Evolutionary conservation across 2,888 invertebrate genomes (phyloP), one percentile per base, ranked within the genome.

Genomic region (Caenorhabditis zanzibari): DNA sequence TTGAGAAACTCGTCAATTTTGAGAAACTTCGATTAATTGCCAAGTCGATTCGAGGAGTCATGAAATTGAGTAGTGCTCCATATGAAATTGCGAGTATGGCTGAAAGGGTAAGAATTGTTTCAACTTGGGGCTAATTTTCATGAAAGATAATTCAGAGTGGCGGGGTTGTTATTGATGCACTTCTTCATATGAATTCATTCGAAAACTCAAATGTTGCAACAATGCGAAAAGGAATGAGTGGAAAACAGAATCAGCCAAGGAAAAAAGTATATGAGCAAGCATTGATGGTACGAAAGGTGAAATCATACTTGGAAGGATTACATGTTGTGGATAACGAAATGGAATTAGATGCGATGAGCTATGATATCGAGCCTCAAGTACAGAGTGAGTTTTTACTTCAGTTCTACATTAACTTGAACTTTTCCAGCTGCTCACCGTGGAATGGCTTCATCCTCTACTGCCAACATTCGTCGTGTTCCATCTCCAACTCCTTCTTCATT

Each of bases 11-110:
- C 85, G 91, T 97, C 0, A 99, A 99, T 93, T 99, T 99, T 93
- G 99, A 99, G 93, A 99, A 99, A 93, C 94, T 99, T 81, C 94
- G 99, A 88, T 98, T 99, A 97, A 96, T 99, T 87, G 97, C 98
- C 68, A 97, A 98, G 93, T 98, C 98, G 94, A 96, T 94, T 35
- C 92, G 94, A 19, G 92, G 93, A 74, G 89, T 93, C 41, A 90
- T 88, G 82, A 96, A 96, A 93, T 97, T 98, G 96, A 97, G 97
- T 93, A 97, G 97, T 87, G 96, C 96, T 32, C 96, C 96, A 85
- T 94, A 93, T 89, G 94, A 92, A 58, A 85, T 90, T 63, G 89
- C 86, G 2, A 84, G 85, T 44, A 88, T 92, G 88, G 88, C 88
- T 0, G 87, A 89, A 56, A 85, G 86, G 64, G 87, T 87, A 28